Base-by-base conservation (phyloP, 2,113 vertebrate species). In the Procavia capensis region DNA sequence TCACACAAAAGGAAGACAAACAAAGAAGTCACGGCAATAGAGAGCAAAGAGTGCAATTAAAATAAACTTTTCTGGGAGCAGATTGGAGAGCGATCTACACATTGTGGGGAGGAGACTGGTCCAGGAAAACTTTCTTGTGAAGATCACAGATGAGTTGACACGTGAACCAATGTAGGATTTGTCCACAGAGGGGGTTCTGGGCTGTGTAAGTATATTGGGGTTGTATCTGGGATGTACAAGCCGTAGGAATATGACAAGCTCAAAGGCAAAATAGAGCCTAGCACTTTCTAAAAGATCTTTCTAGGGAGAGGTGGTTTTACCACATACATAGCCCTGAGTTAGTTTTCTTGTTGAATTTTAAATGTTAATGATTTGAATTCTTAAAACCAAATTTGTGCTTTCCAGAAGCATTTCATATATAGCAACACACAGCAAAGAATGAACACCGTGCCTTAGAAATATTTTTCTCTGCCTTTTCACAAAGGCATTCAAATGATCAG, bases 391-490 rank as follows among this genome's bases (percentile, higher is more conserved):
- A n/a, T 82, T 79, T 24, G 45, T 34, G 14, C 43, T 29, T 85
- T 82, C 72, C 47, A 83, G 70, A 83, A 64, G 80, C 24, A 74
- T 54, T 90, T 81, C n/a, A 17, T 81, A 27, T 25, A 9, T 8
- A 64, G 63, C 31, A 82, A 41, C 22, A 61, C 39, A 45, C 8
- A 81, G 45, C 34, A 64, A 50, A 68, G 61, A 95, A 75, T 31
- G 47, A 85, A 63, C 22, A 36, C 10, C 16, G 0, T 66, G 59
- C 63, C 86, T 94, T 85, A 10, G 75, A 80, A 79, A 91, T 41
- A n/a, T 54, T 85, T 93, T 86, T 31, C 66, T 74, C 82, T 39
- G 45, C 25, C n/a, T 93, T 47, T 85, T 93, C 92, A 85, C 39
- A 91, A 79, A 83, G 54, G 47, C 50, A 84, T 91, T 93, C 45